A percentile compares a stretch with the other conserved stretches of the same genome.
These are phyloP conservation scores for Biston stratarius DNA, from an alignment of 2,888 invertebrate species.

Conservation along the genomic window DNA sequence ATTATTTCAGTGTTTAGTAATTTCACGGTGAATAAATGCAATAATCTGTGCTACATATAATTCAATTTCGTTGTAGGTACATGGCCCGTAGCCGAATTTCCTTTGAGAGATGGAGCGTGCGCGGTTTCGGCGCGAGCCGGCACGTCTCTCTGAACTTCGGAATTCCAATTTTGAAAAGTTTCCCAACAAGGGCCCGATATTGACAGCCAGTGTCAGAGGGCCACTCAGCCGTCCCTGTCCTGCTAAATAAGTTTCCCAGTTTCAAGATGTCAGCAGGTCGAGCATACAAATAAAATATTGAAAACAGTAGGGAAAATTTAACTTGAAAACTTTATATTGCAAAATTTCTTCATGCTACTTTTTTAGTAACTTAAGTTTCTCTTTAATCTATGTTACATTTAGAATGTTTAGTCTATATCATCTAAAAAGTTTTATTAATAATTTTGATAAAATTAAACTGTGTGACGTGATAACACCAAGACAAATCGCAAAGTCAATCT, in stretches of 20 bases:
- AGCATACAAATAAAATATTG: constrained; percentile 25
- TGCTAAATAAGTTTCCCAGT: constrained; percentile 57
- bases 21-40: constrained; percentile 79
- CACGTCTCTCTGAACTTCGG: constrained; percentile 83
- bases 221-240: constrained; percentile 65
- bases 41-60: constrained; percentile 79
- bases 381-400: too few species aligned
- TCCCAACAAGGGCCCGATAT: constrained; percentile 80
- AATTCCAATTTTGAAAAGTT: constrained; percentile 87
- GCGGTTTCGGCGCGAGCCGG: constrained; percentile 71
- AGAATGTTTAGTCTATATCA: too few species aligned
- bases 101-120: constrained; percentile 83
- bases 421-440: too few species aligned
- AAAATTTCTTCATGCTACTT: neutral
- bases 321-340: constrained; percentile 5
- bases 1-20: constrained; percentile 67
- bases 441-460: too few species aligned
- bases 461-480: too few species aligned
- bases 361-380: neutral
- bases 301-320: constrained; percentile 9
- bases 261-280: constrained; percentile 40
- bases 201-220: constrained; percentile 81
- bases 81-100: constrained; percentile 81
- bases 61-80: constrained; percentile 81
- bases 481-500: too few species aligned